These are phyloP conservation scores for Andrena camellia DNA, from an alignment of 2,888 invertebrate species.

Conservation along the genomic window DNA sequence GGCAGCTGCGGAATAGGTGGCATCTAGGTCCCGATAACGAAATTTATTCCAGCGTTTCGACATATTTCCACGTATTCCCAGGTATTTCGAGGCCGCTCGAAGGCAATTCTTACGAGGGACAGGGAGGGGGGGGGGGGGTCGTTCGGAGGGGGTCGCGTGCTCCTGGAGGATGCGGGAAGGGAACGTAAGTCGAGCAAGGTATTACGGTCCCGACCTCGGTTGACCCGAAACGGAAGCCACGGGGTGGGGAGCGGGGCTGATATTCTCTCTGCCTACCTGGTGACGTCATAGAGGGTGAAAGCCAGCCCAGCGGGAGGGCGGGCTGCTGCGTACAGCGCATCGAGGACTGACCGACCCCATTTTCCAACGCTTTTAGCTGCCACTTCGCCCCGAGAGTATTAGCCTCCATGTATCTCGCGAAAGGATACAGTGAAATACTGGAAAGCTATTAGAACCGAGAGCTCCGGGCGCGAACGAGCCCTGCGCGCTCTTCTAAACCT, in stretches of 20 bases:
- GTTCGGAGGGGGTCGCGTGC: not conserved
- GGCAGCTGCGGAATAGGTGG: too few relatives aligned
- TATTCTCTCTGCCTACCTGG: constrained; percentile 53
- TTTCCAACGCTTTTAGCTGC: constrained; percentile 56
- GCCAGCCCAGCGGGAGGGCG: not conserved
- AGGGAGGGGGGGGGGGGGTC: too few relatives aligned
- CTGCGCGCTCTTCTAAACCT: not conserved
- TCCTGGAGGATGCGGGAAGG: not conserved
- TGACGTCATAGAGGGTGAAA: constrained; percentile 55
- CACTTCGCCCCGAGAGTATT: constrained; percentile 51
- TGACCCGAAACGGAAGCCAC: constrained; percentile 58
- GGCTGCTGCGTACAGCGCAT: constrained; percentile 50
- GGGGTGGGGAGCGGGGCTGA: constrained; percentile 4
- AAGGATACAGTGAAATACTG: constrained; percentile 31
- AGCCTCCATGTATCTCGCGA: constrained; percentile 31
- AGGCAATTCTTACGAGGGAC: too few relatives aligned
- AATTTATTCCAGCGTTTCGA: too few relatives aligned
- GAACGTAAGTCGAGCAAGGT: constrained; percentile 24
- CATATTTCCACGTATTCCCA: too few relatives aligned
- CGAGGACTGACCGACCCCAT: constrained; percentile 59
- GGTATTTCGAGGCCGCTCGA: too few relatives aligned
- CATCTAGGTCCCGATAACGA: too few relatives aligned
- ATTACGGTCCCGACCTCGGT: constrained; percentile 42
- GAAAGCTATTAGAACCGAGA: constrained; percentile 26
- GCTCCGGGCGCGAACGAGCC: constrained; percentile 8